Base-by-base conservation (phyloP, 2,113 vertebrate genomes). In the Scatophagus argus region DNA sequence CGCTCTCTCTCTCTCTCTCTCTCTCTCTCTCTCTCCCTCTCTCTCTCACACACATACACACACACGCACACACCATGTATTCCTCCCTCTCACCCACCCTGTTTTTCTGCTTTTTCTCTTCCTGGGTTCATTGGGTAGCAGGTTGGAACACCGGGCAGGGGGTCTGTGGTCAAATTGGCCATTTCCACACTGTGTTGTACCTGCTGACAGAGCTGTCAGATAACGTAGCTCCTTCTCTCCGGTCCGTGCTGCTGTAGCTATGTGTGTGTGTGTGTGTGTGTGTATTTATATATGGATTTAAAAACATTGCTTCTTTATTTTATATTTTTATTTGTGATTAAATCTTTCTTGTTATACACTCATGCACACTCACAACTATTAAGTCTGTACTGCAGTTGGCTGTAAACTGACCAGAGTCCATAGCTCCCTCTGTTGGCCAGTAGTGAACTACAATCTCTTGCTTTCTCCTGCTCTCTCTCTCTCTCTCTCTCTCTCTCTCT, bases 371-470 rank as follows among this genome's bases (percentile, higher is more conserved):
- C 62, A 59, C 7, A 47, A 38, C 7, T 49, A 56, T 6, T 44
- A 16, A 34, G 55, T 78, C 49, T 67, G 58, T 67, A 43, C 56
- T 73, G 79, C 52, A 55, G 63, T 36, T 75, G 63, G 79, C 59
- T 82, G 19, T 19, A 65, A 78, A 75, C 52, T 88, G 92, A 88
- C 86, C 88, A 89, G 92, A 88, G 88, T 64, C 87, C 88, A 91
- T 56, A 93, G 92, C 91, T 75, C 92, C 92, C 91, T 93, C 92
- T 93, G 91, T 92, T 92, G 90, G 90, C 71, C 39, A 58, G 19
- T 44, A 49, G 43, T 70, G 81, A 91, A 87, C 55, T 86, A 56
- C 86, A 89, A 19, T 70, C 67, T 70, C 66, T 68, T 29, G 5
- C 44, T 27, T 75, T 62, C 66, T 14, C 21, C 17, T 65, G 44